phyloP scores from a whole-genome alignment of 2,888 invertebrate species.

The Dolichomitus sp. region DNA sequence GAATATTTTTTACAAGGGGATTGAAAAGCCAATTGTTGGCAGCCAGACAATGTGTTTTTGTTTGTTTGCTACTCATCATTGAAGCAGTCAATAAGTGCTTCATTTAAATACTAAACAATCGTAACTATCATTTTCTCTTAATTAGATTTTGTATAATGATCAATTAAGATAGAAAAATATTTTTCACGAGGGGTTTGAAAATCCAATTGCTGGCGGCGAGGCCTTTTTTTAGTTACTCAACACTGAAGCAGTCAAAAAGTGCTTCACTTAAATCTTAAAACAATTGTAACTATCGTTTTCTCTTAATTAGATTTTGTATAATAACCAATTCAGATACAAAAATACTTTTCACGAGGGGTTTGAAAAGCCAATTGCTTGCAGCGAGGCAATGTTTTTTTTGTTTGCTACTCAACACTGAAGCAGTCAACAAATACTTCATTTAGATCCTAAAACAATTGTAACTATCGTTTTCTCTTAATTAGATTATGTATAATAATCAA shows the following conservation, averaged over 20 bases:
- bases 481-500: neutral
- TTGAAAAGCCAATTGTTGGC: no score
- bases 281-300: no score
- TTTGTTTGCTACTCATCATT: neutral
- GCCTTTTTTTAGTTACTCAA: neutral
- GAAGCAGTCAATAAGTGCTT: neutral
- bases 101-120: neutral
- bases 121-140: constrained; percentile 6
- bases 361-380: no score
- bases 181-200: no score
- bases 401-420: neutral
- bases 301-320: no score
- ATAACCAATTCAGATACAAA: no score
- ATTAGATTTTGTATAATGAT: neutral
- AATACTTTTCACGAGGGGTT: no score
- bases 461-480: neutral
- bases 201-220: no score
- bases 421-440: neutral
- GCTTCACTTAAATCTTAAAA: neutral
- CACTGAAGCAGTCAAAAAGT: neutral
- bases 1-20: no score
- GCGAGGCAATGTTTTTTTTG: neutral
- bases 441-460: constrained; percentile 16
- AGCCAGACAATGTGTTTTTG: no score
- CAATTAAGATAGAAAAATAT: neutral